phyloP scores from a whole-genome alignment of 2,888 invertebrate species.

The Agrenia bidenticulata region DNA sequence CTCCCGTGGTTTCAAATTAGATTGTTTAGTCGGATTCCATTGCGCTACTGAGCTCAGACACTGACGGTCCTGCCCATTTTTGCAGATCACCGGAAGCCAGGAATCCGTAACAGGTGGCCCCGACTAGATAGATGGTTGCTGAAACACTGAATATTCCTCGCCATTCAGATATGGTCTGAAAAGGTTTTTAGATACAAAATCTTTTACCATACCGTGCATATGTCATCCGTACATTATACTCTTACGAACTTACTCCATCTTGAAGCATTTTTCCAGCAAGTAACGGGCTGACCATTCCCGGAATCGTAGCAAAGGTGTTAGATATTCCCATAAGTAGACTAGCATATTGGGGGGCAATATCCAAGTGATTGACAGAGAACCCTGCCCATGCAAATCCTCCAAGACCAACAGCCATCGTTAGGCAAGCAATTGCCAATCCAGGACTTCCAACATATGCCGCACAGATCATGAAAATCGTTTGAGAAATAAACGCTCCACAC shows the following conservation, averaged over 20 bases:
- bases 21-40: conserved; percentile 27
- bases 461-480: conserved; percentile 82
- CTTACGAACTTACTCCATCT: conserved; percentile 65
- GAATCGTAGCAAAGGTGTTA: conserved; percentile 86
- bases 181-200: conserved; percentile 46
- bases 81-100: conserved; percentile 81
- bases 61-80: conserved; percentile 66
- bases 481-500: conserved; percentile 72
- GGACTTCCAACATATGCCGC: conserved; percentile 74
- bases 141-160: conserved; percentile 82
- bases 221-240: not conserved
- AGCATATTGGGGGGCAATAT: conserved; percentile 88
- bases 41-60: conserved; percentile 20
- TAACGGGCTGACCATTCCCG: conserved; percentile 86
- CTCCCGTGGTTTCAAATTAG: too few relatives aligned
- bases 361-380: conserved; percentile 81
- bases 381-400: conserved; percentile 94
- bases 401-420: conserved; percentile 83
- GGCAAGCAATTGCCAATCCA: conserved; percentile 68
- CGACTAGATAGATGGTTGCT: conserved; percentile 76
- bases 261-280: conserved; percentile 76
- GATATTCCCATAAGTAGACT: conserved; percentile 88
- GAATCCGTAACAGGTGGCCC: conserved; percentile 77
- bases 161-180: conserved; percentile 76
- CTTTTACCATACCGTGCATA: not conserved